Percentiles rank a stretch among this genome's conserved stretches.
These are phyloP conservation scores for Thymelicus acteon DNA, from an alignment of 2,888 invertebrate genomes.

Conservation along the genomic window DNA sequence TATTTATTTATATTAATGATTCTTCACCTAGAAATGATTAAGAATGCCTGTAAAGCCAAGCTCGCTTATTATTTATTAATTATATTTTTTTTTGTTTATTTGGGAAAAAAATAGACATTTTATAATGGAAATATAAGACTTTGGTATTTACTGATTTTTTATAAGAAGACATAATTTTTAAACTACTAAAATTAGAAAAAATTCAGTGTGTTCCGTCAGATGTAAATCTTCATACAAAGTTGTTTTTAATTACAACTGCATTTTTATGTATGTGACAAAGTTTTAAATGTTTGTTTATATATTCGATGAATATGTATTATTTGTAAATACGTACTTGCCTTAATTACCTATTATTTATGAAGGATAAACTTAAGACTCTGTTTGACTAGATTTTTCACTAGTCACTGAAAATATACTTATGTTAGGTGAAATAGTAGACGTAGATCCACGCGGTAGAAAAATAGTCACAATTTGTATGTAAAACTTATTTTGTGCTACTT, in stretches of 20 bases:
- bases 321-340: constrained; percentile 79
- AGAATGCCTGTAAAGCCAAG: no score
- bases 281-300: constrained; percentile 63
- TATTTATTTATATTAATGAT: no score
- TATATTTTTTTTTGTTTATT: no score
- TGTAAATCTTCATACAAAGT: constrained; percentile 46
- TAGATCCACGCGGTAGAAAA: constrained; percentile 25
- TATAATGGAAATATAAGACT: neutral
- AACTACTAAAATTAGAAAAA: neutral
- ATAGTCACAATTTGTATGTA: constrained; percentile 33
- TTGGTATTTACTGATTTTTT: neutral
- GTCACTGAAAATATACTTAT: constrained; percentile 61
- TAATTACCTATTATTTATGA: constrained; percentile 68
- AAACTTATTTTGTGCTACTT: constrained; percentile 34
- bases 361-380: constrained; percentile 54
- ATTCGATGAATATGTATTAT: constrained; percentile 63
- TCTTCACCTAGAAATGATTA: no score
- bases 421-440: constrained; percentile 23
- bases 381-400: constrained; percentile 79
- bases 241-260: constrained; percentile 67
- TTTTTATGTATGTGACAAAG: constrained; percentile 64
- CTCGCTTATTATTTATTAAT: no score
- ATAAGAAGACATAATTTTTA: no score
- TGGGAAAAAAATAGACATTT: no score
- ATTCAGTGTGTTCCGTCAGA: constrained; percentile 3